phyloP scores from a whole-genome alignment of 2,113 vertebrate genomes.

The Anhinga anhinga region DNA sequence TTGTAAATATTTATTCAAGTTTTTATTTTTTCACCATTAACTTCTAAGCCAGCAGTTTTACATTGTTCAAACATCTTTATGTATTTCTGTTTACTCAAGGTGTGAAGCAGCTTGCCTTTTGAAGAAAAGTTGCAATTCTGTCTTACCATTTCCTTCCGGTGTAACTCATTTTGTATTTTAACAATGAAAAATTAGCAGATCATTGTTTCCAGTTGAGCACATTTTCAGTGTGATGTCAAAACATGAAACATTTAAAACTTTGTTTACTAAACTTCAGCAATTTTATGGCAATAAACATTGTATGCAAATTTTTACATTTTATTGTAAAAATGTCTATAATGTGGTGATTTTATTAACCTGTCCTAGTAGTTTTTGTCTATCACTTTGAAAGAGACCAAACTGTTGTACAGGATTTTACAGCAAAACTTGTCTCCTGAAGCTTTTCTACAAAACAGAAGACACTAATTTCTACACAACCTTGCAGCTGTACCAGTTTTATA shows the following conservation, averaged over 20 bases:
- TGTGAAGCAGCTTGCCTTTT: not conserved
- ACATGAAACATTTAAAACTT: not conserved
- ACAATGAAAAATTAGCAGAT: not conserved
- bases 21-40: not conserved
- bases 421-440: not conserved
- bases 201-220: not conserved
- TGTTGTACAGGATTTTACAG: not conserved
- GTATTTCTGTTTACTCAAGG: not conserved
- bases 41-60: not conserved
- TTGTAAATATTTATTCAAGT: not conserved
- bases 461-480: not conserved
- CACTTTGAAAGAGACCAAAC: not conserved
- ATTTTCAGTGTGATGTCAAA: not conserved
- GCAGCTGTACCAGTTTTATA: not conserved
- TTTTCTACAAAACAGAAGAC: not conserved
- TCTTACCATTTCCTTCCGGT: not conserved
- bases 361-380: not conserved
- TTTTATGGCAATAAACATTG: not conserved
- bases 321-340: not conserved
- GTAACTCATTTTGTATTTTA: not conserved
- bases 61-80: not conserved
- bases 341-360: not conserved
- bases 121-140: not conserved
- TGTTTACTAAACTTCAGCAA: not conserved
- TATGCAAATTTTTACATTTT: not conserved